Evolutionary conservation across 2,113 vertebrate genomes (phyloP).

Genomic region (Isurus oxyrinchus): DNA sequence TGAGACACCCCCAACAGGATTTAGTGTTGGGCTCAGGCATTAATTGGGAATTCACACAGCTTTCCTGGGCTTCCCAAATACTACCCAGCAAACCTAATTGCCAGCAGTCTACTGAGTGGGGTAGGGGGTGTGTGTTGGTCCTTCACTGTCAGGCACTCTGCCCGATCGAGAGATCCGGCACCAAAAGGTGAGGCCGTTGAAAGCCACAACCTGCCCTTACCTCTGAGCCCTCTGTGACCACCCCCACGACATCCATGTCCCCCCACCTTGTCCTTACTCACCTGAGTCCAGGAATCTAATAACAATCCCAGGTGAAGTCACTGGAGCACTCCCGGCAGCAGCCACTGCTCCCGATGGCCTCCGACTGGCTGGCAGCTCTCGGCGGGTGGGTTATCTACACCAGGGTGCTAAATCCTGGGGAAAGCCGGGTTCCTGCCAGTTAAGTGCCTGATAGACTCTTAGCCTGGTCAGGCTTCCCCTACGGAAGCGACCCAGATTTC

Average conservation of each 20-base stretch:
- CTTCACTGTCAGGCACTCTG: neutral
- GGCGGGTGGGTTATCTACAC: neutral
- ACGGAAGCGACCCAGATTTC: neutral
- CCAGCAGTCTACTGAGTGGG: neutral
- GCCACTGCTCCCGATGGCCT: neutral
- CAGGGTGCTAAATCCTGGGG: neutral
- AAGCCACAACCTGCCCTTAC: neutral
- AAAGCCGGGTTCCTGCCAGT: too few relatives aligned
- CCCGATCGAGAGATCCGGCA: neutral
- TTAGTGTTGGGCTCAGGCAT: neutral
- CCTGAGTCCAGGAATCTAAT: neutral
- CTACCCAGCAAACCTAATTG: neutral
- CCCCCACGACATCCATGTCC: too few relatives aligned
- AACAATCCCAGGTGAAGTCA: neutral
- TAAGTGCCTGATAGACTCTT: neutral
- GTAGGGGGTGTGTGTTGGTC: neutral
- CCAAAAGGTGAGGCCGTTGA: neutral
- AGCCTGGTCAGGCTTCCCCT: neutral
- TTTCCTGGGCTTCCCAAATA: neutral
- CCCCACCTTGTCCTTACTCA: neutral
- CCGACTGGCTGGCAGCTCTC: neutral
- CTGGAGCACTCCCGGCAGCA: neutral
- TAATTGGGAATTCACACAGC: neutral
- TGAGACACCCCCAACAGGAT: neutral
- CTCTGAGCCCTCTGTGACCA: neutral